Conservation (phyloP, 2,888 invertebrate genomes). For the Melanostoma scalare region DNA sequence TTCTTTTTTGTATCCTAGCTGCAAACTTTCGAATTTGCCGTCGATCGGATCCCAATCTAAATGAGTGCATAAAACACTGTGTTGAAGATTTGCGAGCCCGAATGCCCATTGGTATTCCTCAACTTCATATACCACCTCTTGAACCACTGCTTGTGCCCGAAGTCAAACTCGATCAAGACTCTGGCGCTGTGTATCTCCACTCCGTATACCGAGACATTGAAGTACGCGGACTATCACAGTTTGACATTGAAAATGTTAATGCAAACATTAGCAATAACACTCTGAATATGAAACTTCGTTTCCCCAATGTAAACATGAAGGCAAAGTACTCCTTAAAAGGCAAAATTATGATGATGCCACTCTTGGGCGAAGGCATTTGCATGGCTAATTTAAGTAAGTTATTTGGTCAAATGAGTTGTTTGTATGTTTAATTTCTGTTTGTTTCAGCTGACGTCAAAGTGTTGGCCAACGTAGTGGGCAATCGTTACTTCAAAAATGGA, state of each 20-base stretch:
- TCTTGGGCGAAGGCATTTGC: conserved; percentile 87
- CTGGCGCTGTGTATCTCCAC: conserved; percentile 87
- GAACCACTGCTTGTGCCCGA: conserved; percentile 88
- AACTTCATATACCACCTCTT: conserved; percentile 86
- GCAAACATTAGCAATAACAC: conserved; percentile 82
- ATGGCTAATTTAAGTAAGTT: conserved; percentile 87
- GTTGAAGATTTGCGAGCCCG: conserved; percentile 85
- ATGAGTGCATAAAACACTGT: conserved; percentile 85
- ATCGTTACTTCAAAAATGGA: conserved; percentile 83
- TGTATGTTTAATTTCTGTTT: no score
- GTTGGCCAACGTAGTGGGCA: conserved; percentile 84
- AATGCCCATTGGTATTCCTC: conserved; percentile 86
- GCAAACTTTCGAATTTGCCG: conserved; percentile 86
- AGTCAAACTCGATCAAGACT: conserved; percentile 86
- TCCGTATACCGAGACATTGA: conserved; percentile 86
- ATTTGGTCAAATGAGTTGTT: neutral
- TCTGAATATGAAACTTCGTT: conserved; percentile 85
- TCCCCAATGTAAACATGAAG: conserved; percentile 86
- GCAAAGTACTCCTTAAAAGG: conserved; percentile 87
- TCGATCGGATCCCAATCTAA: conserved; percentile 84
- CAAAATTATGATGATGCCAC: conserved; percentile 88
- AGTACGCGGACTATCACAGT: conserved; percentile 86
- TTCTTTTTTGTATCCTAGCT: conserved; percentile 83
- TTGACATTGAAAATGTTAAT: conserved; percentile 85
- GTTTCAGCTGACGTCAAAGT: conserved; percentile 85